These are phyloP conservation scores for Palaemon carinicauda DNA, from an alignment of 1,140 invertebrate species.

Conservation along the genomic window DNA sequence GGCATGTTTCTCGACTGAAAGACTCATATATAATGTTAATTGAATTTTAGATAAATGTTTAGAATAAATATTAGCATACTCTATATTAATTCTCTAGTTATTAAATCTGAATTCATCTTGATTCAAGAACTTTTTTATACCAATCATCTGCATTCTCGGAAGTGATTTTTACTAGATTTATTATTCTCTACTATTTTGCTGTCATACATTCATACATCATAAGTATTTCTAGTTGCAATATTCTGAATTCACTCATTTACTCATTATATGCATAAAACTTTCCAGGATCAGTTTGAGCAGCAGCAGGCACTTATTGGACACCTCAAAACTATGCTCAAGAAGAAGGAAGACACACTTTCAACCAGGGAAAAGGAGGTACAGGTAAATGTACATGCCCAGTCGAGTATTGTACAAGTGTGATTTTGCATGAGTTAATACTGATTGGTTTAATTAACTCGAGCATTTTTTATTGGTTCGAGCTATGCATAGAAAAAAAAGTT, in stretches of 20 bases:
- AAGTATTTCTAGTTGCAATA: background rate
- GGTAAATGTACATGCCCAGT: conserved; percentile 1
- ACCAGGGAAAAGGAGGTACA: conserved; percentile 63
- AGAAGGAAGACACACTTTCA: conserved; percentile 63
- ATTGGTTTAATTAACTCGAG: background rate
- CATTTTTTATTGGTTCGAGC: background rate
- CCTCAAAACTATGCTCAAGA: conserved; percentile 64
- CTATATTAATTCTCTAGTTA: too few species aligned
- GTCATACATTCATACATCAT: too few species aligned
- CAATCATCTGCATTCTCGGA: too few species aligned
- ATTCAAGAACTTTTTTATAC: too few species aligned
- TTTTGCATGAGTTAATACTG: background rate
- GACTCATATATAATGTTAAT: too few species aligned
- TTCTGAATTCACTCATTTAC: background rate
- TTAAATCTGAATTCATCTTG: too few species aligned
- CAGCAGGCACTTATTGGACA: conserved; percentile 65
- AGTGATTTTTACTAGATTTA: too few species aligned
- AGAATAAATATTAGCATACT: too few species aligned
- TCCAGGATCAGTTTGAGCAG: conserved; percentile 63
- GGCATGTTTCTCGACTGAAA: too few species aligned
- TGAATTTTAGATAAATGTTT: too few species aligned
- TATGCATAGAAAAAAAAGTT: too few species aligned
- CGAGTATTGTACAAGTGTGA: background rate
- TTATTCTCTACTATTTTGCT: too few species aligned
- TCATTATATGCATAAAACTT: background rate